Percentiles rank a stretch among this genome's conserved stretches.
Evolutionary conservation across 2,797 vertebrate genomes (phyloP).

Genomic region (Loriculus beryllinus): DNA sequence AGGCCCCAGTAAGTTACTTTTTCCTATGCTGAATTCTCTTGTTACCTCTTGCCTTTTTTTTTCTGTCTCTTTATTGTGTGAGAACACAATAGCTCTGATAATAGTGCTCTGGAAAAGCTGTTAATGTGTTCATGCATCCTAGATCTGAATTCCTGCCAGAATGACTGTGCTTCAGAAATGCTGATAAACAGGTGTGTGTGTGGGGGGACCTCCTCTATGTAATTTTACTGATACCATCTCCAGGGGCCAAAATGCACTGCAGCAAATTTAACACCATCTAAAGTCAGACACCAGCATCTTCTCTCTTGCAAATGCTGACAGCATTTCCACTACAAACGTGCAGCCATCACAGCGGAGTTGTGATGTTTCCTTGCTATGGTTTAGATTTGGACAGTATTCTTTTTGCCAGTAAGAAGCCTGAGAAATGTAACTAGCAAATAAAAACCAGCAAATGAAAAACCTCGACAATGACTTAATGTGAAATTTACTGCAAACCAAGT

Average conservation of each 20-base stretch:
- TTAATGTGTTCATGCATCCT: slow-evolving; percentile 22
- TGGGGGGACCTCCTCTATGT: not conserved
- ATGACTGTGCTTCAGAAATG: slow-evolving; percentile 16
- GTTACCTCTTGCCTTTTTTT: slow-evolving; percentile 1
- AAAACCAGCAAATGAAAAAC: not conserved
- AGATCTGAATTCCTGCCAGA: slow-evolving; percentile 40
- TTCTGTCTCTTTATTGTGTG: not conserved
- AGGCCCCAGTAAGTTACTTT: not conserved
- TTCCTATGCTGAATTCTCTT: not conserved
- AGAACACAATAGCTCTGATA: not conserved
- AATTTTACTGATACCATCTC: not conserved
- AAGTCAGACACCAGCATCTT: not conserved
- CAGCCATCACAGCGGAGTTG: not conserved
- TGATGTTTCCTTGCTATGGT: not conserved
- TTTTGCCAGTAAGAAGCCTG: not conserved
- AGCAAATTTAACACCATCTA: not conserved
- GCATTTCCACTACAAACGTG: not conserved
- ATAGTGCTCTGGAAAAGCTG: slow-evolving; percentile 32
- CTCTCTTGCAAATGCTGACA: not conserved
- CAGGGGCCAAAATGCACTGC: not conserved
- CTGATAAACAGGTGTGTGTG: not conserved
- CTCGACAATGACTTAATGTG: not conserved
- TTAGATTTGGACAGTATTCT: not conserved
- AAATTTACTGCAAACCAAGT: not conserved
- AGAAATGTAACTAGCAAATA: not conserved